Evolutionary conservation across 2,888 invertebrate genomes (phyloP).

Genomic region (Cantharis flavilabris): DNA sequence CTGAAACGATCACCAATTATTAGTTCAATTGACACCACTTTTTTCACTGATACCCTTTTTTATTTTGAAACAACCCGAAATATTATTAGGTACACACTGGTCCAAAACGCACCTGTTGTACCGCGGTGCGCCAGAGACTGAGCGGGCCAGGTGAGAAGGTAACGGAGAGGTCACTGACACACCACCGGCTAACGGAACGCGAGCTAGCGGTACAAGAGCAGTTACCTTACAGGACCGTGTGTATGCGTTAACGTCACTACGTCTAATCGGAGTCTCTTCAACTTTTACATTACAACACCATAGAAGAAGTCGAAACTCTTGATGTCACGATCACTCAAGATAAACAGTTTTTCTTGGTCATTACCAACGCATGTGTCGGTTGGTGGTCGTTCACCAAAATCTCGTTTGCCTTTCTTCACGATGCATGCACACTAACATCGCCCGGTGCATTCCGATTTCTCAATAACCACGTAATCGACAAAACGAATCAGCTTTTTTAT

Average conservation of each 20-base stretch:
- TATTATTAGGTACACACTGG: conserved; percentile 25
- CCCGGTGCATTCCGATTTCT: neutral
- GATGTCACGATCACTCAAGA: conserved; percentile 30
- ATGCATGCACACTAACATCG: neutral
- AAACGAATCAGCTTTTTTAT: neutral
- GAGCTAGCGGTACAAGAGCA: conserved; percentile 55
- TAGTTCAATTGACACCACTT: neutral
- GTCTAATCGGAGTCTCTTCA: conserved; percentile 39
- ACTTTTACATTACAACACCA: conserved; percentile 13
- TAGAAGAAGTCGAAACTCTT: conserved; percentile 28
- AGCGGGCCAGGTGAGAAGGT: conserved; percentile 55
- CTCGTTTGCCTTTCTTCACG: neutral
- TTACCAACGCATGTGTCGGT: conserved; percentile 7
- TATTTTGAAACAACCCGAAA: conserved; percentile 12
- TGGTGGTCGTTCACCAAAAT: neutral
- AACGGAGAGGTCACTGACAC: conserved; percentile 55
- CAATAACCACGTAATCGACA: neutral
- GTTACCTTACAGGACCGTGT: conserved; percentile 57
- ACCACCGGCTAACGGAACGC: conserved; percentile 52
- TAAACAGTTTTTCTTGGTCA: conserved; percentile 20
- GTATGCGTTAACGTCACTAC: conserved; percentile 47
- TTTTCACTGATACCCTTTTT: neutral
- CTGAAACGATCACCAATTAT: neutral
- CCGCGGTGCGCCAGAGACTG: conserved; percentile 54
- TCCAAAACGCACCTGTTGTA: conserved; percentile 54